Evolutionary conservation across 2,888 invertebrate genomes (phyloP), one percentile per base, ranked within the genome.

Genomic region (Hirtodrosophila confusa): DNA sequence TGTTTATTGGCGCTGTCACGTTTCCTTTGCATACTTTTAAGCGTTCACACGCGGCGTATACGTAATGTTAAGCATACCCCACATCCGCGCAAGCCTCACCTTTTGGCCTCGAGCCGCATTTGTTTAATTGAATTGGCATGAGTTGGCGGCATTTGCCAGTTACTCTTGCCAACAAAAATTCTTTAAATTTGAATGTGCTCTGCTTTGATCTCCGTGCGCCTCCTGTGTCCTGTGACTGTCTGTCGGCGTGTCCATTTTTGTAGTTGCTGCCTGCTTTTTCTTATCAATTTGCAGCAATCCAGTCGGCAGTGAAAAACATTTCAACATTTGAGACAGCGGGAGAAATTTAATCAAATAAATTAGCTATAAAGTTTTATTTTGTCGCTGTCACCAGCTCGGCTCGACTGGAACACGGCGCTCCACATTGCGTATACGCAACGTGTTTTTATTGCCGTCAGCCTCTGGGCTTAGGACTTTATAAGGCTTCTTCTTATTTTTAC

Each of bases 281-380:
- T 79, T 84, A 84, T 86, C 84, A 82, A 80, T 78, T 79, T 69
- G 63, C 69, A 60, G 71, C 71, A 70, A 84, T 58, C 72, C 61
- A 58, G 65, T 71, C 67, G 72, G 73, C 68, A 27, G 27, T 27
- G 27, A 27, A 74, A 55, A 73, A 43, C 39, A 64, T 63, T 63
- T 58, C 48, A 69, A 65, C 70, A 60, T 62, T 67, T 77, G 58
- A 68, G 53, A 75, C 43, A 60, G 60, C 69, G 67, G 65, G 78
- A 68, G 69, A 80, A 84, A 84, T 84, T 86, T 84, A 84, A 84
- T 84, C 87, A 84, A 86, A 84, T 84, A 84, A 84, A 84, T 84
- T 86, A 86, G 84, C 85, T 80, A 82, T 84, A 84, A 85, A 85
- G 78, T 86, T 85, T 84, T 84, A 86, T 86, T 86, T 82, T 72